Evolutionary conservation across 2,797 vertebrate species (phyloP), one percentile per base, ranked within the genome.

Genomic region (Crocidura indochinensis): DNA sequence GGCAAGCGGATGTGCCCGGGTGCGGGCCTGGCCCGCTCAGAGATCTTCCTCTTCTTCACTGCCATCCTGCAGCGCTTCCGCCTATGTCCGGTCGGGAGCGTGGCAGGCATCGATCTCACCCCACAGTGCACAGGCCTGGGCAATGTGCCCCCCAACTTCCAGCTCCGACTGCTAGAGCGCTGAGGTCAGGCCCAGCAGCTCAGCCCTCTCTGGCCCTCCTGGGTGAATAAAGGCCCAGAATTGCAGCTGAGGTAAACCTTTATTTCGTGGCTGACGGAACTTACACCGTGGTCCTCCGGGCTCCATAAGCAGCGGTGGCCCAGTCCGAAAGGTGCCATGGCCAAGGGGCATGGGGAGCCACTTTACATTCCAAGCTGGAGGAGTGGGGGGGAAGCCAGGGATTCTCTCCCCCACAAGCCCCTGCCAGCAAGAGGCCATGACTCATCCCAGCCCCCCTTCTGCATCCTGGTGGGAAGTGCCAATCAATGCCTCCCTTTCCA

Each of bases 281-380:
- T 64, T 90, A 95, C 8, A 47, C 47, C 90, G 79, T 62, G 94
- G 88, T 94, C 95, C 84, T 84, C 77, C 69, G 22, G 51, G 92
- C 86, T 92, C 90, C 86, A 56, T 81, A 46, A 53, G 44, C 69
- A 90, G 94, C 0, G 27, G 92, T 71, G 75, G 83, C 92, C 92
- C 85, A 90, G 87, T 86, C 91, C 53, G 26, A 78, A 91, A 74
- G 93, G 78, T 92, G 95, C 96, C 91, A 31, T 3, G 49, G 81
- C 72, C 83, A 49, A 47, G 29, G 88, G 72, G 87, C 72, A 49
- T 92, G 81, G 94, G 84, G 93, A 93, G 95, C 92, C 96, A 95
- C 82, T 95, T 97, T 95, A 96, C 95, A 96, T 96, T 97, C 96
- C 92, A 95, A 76, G 96, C 94, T 95, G 90, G 91, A 87, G 49